These are phyloP conservation scores for Chelonus formosanus DNA, from an alignment of 2,888 invertebrate species.

Conservation along the genomic window DNA sequence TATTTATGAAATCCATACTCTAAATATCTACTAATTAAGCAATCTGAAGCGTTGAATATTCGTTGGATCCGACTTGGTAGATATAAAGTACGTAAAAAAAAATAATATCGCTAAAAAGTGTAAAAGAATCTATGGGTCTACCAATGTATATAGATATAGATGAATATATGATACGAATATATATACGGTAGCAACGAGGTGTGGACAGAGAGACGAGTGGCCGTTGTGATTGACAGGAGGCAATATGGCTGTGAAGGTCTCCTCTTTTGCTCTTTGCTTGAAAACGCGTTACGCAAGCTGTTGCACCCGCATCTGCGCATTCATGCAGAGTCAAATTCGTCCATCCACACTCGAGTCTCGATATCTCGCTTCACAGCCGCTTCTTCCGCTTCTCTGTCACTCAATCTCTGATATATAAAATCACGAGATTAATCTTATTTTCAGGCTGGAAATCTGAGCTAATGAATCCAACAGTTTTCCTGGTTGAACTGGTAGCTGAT, in stretches of 20 bases:
- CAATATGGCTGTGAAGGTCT: slow-evolving; percentile 60
- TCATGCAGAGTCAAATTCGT: slow-evolving; percentile 63
- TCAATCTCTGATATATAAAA: slow-evolving; percentile 32
- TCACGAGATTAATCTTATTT: slow-evolving; percentile 12
- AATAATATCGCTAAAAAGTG: neutral
- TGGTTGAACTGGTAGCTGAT: too few species aligned
- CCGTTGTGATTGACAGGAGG: slow-evolving; percentile 65
- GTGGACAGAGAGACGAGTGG: slow-evolving; percentile 45
- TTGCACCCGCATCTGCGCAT: slow-evolving; percentile 66
- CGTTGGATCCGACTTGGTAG: too few species aligned
- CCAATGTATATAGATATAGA: slow-evolving; percentile 4
- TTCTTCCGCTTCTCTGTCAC: slow-evolving; percentile 32
- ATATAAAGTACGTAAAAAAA: neutral
- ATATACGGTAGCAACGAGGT: slow-evolving; percentile 39
- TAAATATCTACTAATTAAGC: too few species aligned
- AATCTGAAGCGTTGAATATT: too few species aligned
- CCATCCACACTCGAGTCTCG: slow-evolving; percentile 45
- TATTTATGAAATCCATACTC: too few species aligned
- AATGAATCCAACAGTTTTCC: slow-evolving; percentile 14
- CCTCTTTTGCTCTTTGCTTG: slow-evolving; percentile 56
- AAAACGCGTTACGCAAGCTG: slow-evolving; percentile 64
- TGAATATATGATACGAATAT: slow-evolving; percentile 32
- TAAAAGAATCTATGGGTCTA: too few species aligned
- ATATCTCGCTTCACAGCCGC: slow-evolving; percentile 45
- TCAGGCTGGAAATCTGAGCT: slow-evolving; percentile 21